phyloP scores from a whole-genome alignment of 2,113 vertebrate genomes.

The Dolichallabes microphthalmus region DNA sequence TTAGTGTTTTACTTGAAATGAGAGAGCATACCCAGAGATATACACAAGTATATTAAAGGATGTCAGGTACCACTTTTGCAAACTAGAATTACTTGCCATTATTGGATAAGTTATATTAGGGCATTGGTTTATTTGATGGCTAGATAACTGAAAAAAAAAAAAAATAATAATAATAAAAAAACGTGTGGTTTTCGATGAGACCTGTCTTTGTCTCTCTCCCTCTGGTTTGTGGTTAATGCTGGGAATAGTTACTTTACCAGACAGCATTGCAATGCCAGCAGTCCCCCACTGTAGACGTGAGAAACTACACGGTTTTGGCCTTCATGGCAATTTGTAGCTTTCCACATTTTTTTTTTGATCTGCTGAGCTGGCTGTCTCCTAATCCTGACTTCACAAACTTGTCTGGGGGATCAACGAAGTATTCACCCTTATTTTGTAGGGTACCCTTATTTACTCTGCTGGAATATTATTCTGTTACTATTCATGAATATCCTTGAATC shows the following conservation, averaged over 20 bases:
- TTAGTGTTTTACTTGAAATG: background rate
- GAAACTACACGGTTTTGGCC: conserved; percentile 26
- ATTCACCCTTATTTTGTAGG: background rate
- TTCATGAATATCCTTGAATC: background rate
- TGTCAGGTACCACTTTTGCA: background rate
- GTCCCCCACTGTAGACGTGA: conserved; percentile 36
- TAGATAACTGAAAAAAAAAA: background rate
- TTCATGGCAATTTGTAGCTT: background rate
- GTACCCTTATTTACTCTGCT: background rate
- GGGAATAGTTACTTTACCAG: conserved; percentile 25
- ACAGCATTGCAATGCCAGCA: conserved; percentile 20
- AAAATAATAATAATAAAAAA: background rate
- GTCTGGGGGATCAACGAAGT: background rate
- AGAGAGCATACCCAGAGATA: background rate
- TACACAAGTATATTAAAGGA: background rate
- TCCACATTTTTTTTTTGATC: conserved; percentile 17
- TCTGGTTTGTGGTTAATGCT: conserved; percentile 13
- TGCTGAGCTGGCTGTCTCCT: background rate
- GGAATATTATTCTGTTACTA: background rate
- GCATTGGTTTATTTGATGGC: background rate
- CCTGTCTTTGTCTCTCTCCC: background rate
- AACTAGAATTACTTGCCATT: background rate
- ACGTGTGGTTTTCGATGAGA: background rate
- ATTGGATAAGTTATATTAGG: background rate
- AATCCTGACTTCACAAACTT: background rate